Conservation (phyloP, 2,797 vertebrate species). For the Betta splendens region DNA sequence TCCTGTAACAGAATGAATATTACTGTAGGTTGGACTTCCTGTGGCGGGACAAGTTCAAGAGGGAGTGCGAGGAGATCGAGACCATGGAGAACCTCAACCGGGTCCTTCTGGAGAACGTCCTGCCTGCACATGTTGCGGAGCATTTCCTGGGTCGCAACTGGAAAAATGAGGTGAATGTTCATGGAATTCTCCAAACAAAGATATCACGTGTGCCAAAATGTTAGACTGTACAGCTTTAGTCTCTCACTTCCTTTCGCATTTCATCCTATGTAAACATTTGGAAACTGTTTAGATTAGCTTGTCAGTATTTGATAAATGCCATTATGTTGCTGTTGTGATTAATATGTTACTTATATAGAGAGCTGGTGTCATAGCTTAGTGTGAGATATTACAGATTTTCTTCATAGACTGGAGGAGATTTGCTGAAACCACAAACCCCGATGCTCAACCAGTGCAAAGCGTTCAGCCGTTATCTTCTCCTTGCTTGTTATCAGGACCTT, state of each 20-base stretch:
- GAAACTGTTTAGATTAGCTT: no score
- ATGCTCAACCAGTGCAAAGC: conserved; percentile 17
- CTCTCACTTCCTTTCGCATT: no score
- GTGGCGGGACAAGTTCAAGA: conserved; percentile 99
- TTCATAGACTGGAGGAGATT: not conserved
- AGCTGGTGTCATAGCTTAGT: conserved; percentile 18
- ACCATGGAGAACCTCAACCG: conserved; percentile 99
- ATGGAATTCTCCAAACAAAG: not conserved
- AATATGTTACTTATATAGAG: conserved; percentile 33
- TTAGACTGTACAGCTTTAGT: not conserved
- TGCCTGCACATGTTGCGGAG: conserved; percentile 94
- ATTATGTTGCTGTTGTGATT: conserved; percentile 17
- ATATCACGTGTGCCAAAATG: not conserved
- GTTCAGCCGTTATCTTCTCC: conserved; percentile 33
- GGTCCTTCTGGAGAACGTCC: conserved; percentile 95
- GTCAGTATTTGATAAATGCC: no score
- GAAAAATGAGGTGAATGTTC: conserved; percentile 91
- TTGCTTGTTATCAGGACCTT: conserved; percentile 84
- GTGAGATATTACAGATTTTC: conserved; percentile 26
- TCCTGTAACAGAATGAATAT: conserved; percentile 88
- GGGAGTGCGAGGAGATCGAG: conserved; percentile 98
- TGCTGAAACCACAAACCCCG: not conserved
- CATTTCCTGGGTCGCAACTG: conserved; percentile 96
- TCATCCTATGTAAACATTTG: no score
- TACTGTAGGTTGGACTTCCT: conserved; percentile 98